These are phyloP conservation scores for Pavo muticus DNA, from an alignment of 2,113 vertebrate genomes.

Conservation along the genomic window DNA sequence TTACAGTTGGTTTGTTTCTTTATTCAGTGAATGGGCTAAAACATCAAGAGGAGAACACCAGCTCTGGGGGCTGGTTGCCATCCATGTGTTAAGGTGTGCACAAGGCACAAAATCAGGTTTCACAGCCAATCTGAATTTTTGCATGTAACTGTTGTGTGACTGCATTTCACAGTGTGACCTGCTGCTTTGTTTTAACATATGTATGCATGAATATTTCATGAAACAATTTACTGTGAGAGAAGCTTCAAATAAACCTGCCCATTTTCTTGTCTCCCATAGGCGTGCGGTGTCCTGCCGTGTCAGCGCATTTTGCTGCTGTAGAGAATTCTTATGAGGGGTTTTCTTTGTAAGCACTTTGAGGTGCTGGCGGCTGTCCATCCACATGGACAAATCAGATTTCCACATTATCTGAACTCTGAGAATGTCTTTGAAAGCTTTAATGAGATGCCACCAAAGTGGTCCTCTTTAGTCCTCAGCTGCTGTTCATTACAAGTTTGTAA, in stretches of 20 bases:
- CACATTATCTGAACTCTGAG: slow-evolving; percentile 42
- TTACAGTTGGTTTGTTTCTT: neutral
- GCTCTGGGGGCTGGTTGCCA: neutral
- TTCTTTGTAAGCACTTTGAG: slow-evolving; percentile 52
- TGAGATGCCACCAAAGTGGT: slow-evolving; percentile 37
- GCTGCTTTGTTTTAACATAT: neutral
- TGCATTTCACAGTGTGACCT: neutral
- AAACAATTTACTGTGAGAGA: neutral
- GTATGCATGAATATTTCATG: neutral
- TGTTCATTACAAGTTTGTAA: slow-evolving; percentile 34
- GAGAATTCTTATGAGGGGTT: slow-evolving; percentile 28
- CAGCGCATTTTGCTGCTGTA: slow-evolving; percentile 21
- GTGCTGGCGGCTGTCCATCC: slow-evolving; percentile 51
- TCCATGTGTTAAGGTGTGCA: neutral
- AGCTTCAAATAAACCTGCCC: neutral
- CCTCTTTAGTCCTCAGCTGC: slow-evolving; percentile 1
- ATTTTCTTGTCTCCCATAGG: neutral
- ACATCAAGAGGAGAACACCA: neutral
- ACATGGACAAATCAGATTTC: slow-evolving; percentile 18
- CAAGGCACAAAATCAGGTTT: neutral
- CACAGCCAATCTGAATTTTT: neutral
- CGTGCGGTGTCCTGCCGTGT: neutral
- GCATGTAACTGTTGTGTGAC: slow-evolving; percentile 1
- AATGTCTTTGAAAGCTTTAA: slow-evolving; percentile 67
- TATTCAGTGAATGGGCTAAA: neutral